Base-by-base conservation (phyloP, 2,888 invertebrate species). In the Phrixothrix hirtus region DNA sequence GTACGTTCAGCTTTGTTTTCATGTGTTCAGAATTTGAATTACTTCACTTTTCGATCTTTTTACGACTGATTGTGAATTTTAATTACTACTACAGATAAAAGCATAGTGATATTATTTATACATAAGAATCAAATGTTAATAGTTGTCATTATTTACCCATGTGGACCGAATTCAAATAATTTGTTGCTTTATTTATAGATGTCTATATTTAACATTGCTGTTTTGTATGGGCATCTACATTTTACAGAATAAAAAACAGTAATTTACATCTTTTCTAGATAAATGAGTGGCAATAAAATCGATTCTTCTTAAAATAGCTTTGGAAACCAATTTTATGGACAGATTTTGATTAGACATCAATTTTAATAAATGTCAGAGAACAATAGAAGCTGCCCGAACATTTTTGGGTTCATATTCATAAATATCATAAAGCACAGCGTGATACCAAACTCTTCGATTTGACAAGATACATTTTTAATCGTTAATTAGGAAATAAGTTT, bases 381-480 rank as follows among this genome's bases (percentile, higher is more conserved):
- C 21, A 21, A 21, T 21, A 21, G 21, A 3, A 21, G 4, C 21
- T 21, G 7, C 21, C 21, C 7, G 7, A 21, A 3, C 3, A 5
- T 21, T 21, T 44, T 35, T 27, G 34, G 26, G 11, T 26, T 15
- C 34, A 36, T 44, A 35, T 42, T 42, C 42, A 39, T 42, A 42
- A 42, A 37, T 37, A 37, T 26, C 14, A 13, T 25, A 36, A 17
- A 29, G 15, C 44, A 6, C 44, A 10, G 44, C 44, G 44, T 35
- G 44, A 34, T 10, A 14, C 29, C 29, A 36, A 35, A 29, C 9
- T 10, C 10, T 34, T 15, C 10, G 25, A 44, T 36, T 35, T 35
- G 34, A 34, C 35, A 36, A 44, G 35, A 32, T 34, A 30, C 10
- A 27, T 30, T 41, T 35, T 35, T 4, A 41, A 29, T 41, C 30